These are phyloP conservation scores for Sarcophaga subvicina DNA, from an alignment of 2,888 invertebrate genomes.

Conservation along the genomic window DNA sequence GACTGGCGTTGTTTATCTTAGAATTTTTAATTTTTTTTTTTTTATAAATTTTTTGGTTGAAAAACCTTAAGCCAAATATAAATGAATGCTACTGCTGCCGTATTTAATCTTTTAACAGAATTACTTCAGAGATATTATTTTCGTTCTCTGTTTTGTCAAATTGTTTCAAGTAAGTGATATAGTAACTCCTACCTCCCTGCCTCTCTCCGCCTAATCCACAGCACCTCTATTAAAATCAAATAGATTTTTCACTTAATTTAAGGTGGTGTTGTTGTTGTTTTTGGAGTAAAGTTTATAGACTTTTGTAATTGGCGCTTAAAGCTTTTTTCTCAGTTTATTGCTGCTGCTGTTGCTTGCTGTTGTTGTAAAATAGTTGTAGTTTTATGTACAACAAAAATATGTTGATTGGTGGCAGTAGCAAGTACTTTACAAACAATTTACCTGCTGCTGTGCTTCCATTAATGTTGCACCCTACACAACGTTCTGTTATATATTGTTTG, in stretches of 20 bases:
- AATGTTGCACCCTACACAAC: slow-evolving; percentile 1
- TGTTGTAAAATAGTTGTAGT: slow-evolving; percentile 22
- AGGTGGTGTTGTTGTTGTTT: slow-evolving; percentile 24
- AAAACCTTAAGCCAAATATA: background rate
- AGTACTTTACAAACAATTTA: slow-evolving; percentile 27
- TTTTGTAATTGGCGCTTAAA: slow-evolving; percentile 77
- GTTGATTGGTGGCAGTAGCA: slow-evolving; percentile 45
- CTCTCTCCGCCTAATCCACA: background rate
- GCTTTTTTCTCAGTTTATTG: slow-evolving; percentile 43
- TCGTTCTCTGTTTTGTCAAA: slow-evolving; percentile 10
- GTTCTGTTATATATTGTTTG: background rate
- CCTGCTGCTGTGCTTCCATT: background rate
- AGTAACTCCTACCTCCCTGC: background rate
- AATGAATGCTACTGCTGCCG: background rate
- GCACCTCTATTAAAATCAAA: slow-evolving; percentile 13
- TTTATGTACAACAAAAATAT: slow-evolving; percentile 33
- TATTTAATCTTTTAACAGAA: slow-evolving; percentile 36
- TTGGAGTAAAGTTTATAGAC: slow-evolving; percentile 36
- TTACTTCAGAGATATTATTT: slow-evolving; percentile 30
- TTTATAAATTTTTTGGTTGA: background rate
- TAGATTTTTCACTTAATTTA: slow-evolving; percentile 31
- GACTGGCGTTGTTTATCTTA: slow-evolving; percentile 35
- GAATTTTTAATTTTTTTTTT: background rate
- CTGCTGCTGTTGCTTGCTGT: background rate
- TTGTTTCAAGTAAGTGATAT: background rate